phyloP scores from a whole-genome alignment of 2,888 invertebrate species.

The Campopleginae sp. region DNA sequence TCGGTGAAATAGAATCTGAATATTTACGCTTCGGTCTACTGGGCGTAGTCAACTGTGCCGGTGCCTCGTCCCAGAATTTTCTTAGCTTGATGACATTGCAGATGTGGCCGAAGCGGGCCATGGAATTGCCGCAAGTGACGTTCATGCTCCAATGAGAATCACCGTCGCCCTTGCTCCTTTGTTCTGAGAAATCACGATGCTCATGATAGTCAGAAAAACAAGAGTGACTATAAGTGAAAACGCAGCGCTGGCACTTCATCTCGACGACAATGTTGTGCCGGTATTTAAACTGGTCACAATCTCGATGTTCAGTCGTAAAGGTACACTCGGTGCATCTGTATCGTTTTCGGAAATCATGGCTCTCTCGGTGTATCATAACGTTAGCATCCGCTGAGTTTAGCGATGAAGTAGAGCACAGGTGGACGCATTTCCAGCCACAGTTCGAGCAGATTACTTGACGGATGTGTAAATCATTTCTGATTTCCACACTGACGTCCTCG shows the following conservation, averaged over 20 bases:
- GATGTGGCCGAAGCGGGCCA: neutral
- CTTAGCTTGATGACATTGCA: neutral
- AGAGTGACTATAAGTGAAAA: neutral
- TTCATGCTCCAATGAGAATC: constrained; percentile 4
- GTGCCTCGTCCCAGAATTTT: neutral
- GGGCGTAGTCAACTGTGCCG: neutral
- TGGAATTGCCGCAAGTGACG: neutral
- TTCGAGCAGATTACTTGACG: neutral
- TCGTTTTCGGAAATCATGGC: neutral
- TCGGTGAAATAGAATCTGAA: neutral
- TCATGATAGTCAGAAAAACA: constrained; percentile 4
- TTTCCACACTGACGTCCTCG: neutral
- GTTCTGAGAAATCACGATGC: constrained; percentile 1
- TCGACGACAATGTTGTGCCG: neutral
- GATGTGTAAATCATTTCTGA: neutral
- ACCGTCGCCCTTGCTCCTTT: neutral
- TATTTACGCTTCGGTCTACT: neutral
- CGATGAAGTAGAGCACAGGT: neutral
- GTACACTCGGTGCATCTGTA: neutral
- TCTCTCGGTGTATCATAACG: neutral
- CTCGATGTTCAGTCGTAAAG: neutral
- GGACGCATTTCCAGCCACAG: neutral
- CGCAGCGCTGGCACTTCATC: neutral
- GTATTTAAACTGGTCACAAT: neutral
- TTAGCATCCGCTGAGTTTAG: neutral